Evolutionary conservation across 2,797 vertebrate genomes (phyloP).

Genomic region (Oryzias dopingdopingensis): DNA sequence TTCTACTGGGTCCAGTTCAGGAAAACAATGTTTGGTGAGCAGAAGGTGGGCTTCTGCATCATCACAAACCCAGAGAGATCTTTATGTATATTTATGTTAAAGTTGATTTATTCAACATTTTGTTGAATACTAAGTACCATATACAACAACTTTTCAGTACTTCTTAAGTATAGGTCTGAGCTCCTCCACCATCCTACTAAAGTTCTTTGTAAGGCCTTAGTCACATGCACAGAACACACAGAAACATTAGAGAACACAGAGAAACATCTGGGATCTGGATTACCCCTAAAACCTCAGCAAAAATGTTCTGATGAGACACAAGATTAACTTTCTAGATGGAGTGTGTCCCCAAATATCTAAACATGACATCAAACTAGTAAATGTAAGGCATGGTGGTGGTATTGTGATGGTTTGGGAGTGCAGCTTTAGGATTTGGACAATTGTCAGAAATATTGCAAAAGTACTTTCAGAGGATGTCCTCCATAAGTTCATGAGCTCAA

Average conservation of each 20-base stretch:
- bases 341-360: no score
- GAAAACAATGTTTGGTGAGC: conserved; percentile 26
- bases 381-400: no score
- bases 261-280: no score
- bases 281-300: no score
- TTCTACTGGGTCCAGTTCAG: conserved; percentile 30
- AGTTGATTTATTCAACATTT: conserved; percentile 30
- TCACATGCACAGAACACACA: conserved; percentile 1
- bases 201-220: conserved; percentile 19
- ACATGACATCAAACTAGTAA: no score
- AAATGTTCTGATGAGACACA: no score
- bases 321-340: no score
- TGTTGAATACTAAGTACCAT: conserved; percentile 20
- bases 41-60: conserved; percentile 6
- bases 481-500: no score
- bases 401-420: no score
- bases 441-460: no score
- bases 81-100: conserved; percentile 18
- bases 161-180: conserved; percentile 6
- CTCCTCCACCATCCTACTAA: conserved; percentile 44
- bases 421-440: no score
- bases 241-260: conserved; percentile 3
- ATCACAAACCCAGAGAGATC: conserved; percentile 30
- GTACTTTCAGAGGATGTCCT: no score
- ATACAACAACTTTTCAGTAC: conserved; percentile 18